A percentile compares a stretch with the other conserved stretches of the same genome.
Conservation (phyloP, 2,888 invertebrate species). For the Sussaba pulchella region DNA sequence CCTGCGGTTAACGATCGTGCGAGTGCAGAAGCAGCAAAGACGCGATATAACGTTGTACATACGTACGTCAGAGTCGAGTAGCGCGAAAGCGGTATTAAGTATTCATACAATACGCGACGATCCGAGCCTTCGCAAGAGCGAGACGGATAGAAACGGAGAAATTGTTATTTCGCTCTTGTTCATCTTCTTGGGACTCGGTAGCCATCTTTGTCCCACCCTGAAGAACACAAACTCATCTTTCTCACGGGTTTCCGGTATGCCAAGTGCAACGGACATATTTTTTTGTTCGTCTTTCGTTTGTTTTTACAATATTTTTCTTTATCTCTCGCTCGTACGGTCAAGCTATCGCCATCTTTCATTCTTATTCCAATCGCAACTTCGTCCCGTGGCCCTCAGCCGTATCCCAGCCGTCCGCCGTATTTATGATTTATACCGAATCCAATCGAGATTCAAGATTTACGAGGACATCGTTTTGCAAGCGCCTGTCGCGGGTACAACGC, state of each 20-base stretch:
- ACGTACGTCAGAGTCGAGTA: constrained; percentile 13
- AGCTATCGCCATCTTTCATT: constrained; percentile 25
- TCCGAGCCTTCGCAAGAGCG: not conserved
- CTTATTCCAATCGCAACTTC: constrained; percentile 48
- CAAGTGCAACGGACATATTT: constrained; percentile 50
- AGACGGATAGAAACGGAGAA: constrained; percentile 9
- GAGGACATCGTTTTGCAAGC: constrained; percentile 68
- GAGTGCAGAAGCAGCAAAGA: constrained; percentile 33
- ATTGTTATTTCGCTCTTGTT: constrained; percentile 16
- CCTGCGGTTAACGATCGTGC: constrained; percentile 68
- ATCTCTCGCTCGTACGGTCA: constrained; percentile 2
- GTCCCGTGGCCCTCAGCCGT: constrained; percentile 17
- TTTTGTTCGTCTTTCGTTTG: not conserved
- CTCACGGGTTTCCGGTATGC: constrained; percentile 68
- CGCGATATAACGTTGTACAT: constrained; percentile 11
- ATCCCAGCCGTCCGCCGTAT: constrained; percentile 45
- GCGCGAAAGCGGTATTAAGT: constrained; percentile 54
- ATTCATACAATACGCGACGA: constrained; percentile 48
- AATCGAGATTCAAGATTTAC: constrained; percentile 73
- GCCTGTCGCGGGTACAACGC: too few species aligned
- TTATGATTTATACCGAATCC: constrained; percentile 76
- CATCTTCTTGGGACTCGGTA: constrained; percentile 16
- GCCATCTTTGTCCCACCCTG: constrained; percentile 37
- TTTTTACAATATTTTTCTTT: not conserved
- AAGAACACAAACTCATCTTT: constrained; percentile 59